phyloP scores from a whole-genome alignment of 2,888 invertebrate species.

The Trichacis sp. region DNA sequence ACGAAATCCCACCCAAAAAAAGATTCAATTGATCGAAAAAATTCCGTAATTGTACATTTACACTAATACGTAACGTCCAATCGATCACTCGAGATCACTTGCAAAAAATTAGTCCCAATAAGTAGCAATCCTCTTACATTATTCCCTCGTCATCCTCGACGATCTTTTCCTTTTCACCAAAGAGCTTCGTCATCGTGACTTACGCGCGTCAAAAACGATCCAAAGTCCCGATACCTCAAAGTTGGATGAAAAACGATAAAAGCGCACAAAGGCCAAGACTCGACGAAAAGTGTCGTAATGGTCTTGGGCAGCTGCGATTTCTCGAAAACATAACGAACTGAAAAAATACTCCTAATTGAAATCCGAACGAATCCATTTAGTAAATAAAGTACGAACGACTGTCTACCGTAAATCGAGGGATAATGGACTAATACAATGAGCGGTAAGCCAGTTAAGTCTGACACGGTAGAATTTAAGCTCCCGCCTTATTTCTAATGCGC shows the following conservation, averaged over 20 bases:
- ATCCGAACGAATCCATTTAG: background rate
- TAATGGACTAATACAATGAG: slow-evolving; percentile 30
- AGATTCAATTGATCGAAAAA: no score
- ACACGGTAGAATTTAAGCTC: slow-evolving; percentile 30
- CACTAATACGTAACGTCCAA: slow-evolving; percentile 13
- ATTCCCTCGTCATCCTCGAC: slow-evolving; percentile 20
- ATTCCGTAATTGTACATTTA: no score
- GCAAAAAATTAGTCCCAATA: slow-evolving; percentile 3
- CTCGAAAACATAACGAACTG: no score
- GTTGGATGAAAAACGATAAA: background rate
- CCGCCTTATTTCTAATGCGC: slow-evolving; percentile 39
- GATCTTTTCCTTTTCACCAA: slow-evolving; percentile 23
- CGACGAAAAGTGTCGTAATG: no score
- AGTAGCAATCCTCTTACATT: slow-evolving; percentile 35
- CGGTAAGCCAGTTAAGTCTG: slow-evolving; percentile 16
- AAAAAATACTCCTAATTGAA: background rate
- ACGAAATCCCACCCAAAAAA: no score
- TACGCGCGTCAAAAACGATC: slow-evolving; percentile 1
- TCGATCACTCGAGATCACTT: slow-evolving; percentile 16
- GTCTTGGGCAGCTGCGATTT: no score
- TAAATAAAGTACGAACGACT: background rate
- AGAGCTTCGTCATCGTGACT: slow-evolving; percentile 32
- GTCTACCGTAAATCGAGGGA: slow-evolving; percentile 21
- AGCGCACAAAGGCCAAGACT: no score
- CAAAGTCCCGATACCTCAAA: background rate